Evolutionary conservation across 2,888 invertebrate species (phyloP).

Genomic region (Brachyptera putata): DNA sequence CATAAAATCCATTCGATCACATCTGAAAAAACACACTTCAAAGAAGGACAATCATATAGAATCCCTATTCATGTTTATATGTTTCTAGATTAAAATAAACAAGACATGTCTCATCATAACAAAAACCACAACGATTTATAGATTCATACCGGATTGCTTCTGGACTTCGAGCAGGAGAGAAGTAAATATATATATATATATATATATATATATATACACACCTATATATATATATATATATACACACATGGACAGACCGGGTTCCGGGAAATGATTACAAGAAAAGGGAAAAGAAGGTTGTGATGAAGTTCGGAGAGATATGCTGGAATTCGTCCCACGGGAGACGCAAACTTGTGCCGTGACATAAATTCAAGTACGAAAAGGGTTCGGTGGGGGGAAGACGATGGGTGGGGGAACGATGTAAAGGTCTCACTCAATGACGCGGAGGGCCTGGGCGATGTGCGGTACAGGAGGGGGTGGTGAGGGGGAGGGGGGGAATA

Average conservation of each 20-base stretch:
- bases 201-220: no score
- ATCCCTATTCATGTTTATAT: no score
- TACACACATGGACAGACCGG: no score
- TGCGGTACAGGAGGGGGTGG: background rate
- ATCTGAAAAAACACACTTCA: no score
- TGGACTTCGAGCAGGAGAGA: background rate
- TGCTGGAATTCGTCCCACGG: conserved; percentile 13
- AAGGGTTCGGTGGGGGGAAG: no score
- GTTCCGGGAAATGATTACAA: background rate
- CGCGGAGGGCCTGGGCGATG: no score
- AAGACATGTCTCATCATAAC: conserved; percentile 9
- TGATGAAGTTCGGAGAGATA: conserved; percentile 12
- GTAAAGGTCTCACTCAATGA: background rate
- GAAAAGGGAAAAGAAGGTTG: background rate
- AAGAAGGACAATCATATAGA: no score
- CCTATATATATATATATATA: no score
- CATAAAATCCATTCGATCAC: no score
- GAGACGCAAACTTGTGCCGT: conserved; percentile 8
- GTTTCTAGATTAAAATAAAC: no score
- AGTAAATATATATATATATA: no score
- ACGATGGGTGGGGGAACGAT: no score
- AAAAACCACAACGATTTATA: conserved; percentile 1
- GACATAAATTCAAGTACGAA: conserved; percentile 14
- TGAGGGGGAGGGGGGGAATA: background rate
- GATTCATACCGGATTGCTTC: conserved; percentile 4